phyloP scores from a whole-genome alignment of 2,797 vertebrate genomes.

The Chiloscyllium punctatum region DNA sequence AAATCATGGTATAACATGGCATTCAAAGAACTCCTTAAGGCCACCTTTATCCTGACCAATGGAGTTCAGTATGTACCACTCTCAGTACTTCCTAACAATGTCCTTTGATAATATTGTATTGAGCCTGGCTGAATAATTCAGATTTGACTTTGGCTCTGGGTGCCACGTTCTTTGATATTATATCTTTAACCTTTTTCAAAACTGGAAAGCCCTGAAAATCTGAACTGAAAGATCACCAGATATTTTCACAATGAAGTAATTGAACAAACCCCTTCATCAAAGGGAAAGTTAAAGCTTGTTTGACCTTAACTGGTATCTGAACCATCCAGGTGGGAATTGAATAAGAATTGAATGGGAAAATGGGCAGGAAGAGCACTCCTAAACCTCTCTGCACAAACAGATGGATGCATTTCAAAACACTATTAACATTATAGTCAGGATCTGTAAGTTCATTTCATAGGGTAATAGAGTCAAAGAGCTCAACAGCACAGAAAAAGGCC shows the following conservation, averaged over 20 bases:
- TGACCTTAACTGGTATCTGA: neutral
- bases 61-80: neutral
- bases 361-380: neutral
- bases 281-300: neutral
- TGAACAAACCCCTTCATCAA: neutral
- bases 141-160: neutral
- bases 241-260: slow-evolving; percentile 16
- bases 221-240: neutral
- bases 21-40: neutral
- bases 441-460: neutral
- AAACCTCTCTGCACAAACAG: neutral
- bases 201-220: neutral
- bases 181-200: neutral
- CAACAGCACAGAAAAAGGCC: too few relatives aligned
- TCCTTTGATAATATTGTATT: neutral
- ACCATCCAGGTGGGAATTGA: neutral
- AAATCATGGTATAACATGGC: neutral
- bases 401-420: neutral
- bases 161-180: neutral
- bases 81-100: neutral
- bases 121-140: neutral
- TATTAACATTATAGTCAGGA: neutral
- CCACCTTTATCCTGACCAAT: neutral
- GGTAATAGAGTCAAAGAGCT: too few relatives aligned
- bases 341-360: neutral